Evolutionary conservation across 2,113 vertebrate species (phyloP).

Genomic region (Anolis carolinensis): DNA sequence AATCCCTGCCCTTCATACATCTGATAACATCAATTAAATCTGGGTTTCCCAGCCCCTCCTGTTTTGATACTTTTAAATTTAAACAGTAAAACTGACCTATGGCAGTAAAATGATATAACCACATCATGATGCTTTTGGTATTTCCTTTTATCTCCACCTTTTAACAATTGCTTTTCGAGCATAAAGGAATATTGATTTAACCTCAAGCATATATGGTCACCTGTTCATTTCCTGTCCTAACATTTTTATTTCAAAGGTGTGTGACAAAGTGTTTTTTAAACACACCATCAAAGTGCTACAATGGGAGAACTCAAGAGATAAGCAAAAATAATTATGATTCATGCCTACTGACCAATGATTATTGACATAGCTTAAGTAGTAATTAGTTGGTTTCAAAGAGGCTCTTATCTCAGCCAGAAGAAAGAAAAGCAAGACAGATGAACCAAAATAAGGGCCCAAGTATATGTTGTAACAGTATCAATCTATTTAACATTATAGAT

Average conservation of each 20-base stretch:
- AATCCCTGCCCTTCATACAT: conserved; percentile 18
- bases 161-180: conserved; percentile 12
- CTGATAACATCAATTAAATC: conserved; percentile 33
- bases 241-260: not conserved
- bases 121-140: not conserved
- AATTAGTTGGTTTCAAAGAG: not conserved
- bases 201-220: not conserved
- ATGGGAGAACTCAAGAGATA: not conserved
- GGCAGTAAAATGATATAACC: not conserved
- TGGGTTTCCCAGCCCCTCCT: not conserved
- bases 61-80: conserved; percentile 1
- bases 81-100: not conserved
- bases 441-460: not conserved
- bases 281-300: not conserved
- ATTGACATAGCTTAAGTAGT: not conserved
- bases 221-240: not conserved
- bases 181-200: not conserved
- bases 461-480: not conserved
- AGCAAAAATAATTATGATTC: not conserved
- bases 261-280: not conserved
- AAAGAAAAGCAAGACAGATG: not conserved
- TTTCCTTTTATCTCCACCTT: not conserved
- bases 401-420: not conserved
- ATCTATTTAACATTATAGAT: not conserved
- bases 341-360: not conserved